A percentile compares a stretch with the other conserved stretches of the same genome.
phyloP scores from a whole-genome alignment of 37 sponge, comb jelly and placozoan genomes.

The Corticium candelabrum region DNA sequence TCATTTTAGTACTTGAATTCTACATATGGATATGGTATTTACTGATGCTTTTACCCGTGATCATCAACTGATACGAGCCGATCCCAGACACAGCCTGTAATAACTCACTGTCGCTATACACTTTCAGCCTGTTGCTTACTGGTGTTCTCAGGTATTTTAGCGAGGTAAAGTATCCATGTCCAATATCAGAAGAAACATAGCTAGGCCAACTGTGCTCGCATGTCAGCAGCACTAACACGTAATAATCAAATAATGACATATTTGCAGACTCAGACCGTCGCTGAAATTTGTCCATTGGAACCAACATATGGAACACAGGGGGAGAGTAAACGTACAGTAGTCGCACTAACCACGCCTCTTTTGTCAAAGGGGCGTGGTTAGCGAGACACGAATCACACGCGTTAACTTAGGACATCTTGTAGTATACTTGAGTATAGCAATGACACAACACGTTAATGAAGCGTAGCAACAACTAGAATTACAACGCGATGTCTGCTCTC shows the following conservation, averaged over 20 bases:
- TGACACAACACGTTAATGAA: too few relatives aligned
- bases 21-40: conserved; percentile 85
- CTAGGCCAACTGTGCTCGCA: conserved; percentile 25
- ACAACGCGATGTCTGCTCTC: too few relatives aligned
- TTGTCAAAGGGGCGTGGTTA: too few relatives aligned
- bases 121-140: neutral
- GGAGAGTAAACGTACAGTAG: too few relatives aligned
- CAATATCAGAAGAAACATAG: conserved; percentile 87
- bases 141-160: conserved; percentile 53
- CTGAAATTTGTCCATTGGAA: conserved; percentile 95
- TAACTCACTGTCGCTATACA: neutral
- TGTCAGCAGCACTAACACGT: neutral
- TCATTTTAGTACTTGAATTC: too few relatives aligned
- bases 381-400: too few relatives aligned
- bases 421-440: too few relatives aligned
- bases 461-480: too few relatives aligned
- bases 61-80: conserved; percentile 76
- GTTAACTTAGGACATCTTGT: too few relatives aligned
- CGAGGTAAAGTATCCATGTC: conserved; percentile 88
- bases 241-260: conserved; percentile 12
- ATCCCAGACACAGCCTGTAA: conserved; percentile 77
- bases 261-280: conserved; percentile 32
- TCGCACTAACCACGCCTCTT: too few relatives aligned
- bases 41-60: conserved; percentile 91
- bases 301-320: too few relatives aligned